phyloP scores from a whole-genome alignment of 2,797 vertebrate genomes.

The Catamblyrhynchus diadema region DNA sequence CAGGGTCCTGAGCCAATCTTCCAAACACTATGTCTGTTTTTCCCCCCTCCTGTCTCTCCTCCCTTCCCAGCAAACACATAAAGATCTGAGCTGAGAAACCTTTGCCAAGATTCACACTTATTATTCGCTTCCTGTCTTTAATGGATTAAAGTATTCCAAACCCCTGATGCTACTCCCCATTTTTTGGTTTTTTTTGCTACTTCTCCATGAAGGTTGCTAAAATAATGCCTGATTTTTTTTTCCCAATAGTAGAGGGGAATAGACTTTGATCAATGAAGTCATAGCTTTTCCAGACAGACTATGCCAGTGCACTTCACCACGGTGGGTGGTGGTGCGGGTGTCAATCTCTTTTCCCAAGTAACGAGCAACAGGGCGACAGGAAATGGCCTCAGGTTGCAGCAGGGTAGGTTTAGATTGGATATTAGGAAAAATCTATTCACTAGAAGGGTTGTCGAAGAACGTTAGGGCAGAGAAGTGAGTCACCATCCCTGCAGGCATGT shows the following conservation, averaged over 20 bases:
- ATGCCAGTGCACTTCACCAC: background rate
- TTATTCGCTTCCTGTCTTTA: background rate
- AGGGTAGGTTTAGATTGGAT: background rate
- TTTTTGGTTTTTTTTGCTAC: background rate
- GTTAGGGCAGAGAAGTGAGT: background rate
- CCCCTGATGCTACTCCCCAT: background rate
- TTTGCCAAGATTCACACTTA: background rate
- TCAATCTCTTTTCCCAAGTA: background rate
- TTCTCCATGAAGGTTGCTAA: background rate
- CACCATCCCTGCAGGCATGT: accelerated
- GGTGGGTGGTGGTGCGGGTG: too few species aligned
- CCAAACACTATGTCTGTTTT: background rate
- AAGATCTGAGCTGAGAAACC: background rate
- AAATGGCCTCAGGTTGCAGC: background rate
- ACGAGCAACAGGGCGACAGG: accelerated
- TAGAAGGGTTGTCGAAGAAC: background rate
- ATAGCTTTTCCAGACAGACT: background rate
- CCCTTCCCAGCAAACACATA: background rate
- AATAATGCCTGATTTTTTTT: background rate
- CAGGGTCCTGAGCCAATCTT: background rate
- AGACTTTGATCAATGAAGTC: background rate
- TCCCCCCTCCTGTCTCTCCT: background rate
- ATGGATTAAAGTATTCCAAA: background rate
- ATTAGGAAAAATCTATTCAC: background rate
- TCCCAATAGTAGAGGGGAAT: background rate